These are phyloP conservation scores for Drosophila asahinai DNA, from an alignment of 1,140 invertebrate species.

Conservation along the genomic window DNA sequence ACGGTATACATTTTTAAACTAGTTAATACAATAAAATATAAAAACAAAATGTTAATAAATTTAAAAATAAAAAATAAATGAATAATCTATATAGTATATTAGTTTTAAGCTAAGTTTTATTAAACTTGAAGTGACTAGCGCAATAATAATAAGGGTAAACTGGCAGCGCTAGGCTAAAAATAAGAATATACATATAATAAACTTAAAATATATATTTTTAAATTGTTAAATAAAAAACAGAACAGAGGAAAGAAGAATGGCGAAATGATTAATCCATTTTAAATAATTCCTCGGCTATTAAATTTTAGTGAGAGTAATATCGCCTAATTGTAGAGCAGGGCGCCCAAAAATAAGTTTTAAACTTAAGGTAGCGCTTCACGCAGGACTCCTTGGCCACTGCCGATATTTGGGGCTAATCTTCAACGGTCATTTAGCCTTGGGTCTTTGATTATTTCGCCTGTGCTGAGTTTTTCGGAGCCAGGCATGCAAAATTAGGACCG, in stretches of 20 bases:
- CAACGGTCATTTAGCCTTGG: constrained; percentile 49
- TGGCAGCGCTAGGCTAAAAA: too few species aligned
- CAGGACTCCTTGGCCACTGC: constrained; percentile 36
- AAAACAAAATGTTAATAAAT: too few species aligned
- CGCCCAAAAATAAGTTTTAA: background rate
- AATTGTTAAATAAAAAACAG: too few species aligned
- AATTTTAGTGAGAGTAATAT: constrained; percentile 7
- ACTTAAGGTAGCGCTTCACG: constrained; percentile 20
- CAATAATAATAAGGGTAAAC: too few species aligned
- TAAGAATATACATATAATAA: too few species aligned
- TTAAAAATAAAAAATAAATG: too few species aligned
- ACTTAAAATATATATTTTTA: too few species aligned
- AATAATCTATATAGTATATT: too few species aligned
- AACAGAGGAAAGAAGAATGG: background rate
- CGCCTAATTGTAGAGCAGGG: background rate
- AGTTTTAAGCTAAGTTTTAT: too few species aligned
- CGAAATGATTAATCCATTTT: constrained; percentile 8
- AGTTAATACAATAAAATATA: too few species aligned
- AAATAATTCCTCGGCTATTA: constrained; percentile 1
- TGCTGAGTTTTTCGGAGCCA: constrained; percentile 22
- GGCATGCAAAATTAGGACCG: constrained; percentile 58
- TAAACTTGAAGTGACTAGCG: too few species aligned
- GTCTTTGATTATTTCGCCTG: constrained; percentile 30
- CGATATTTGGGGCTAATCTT: constrained; percentile 56
- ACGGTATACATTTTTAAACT: too few species aligned